phyloP scores from a whole-genome alignment of 2,113 vertebrate species.

The Junco hyemalis region DNA sequence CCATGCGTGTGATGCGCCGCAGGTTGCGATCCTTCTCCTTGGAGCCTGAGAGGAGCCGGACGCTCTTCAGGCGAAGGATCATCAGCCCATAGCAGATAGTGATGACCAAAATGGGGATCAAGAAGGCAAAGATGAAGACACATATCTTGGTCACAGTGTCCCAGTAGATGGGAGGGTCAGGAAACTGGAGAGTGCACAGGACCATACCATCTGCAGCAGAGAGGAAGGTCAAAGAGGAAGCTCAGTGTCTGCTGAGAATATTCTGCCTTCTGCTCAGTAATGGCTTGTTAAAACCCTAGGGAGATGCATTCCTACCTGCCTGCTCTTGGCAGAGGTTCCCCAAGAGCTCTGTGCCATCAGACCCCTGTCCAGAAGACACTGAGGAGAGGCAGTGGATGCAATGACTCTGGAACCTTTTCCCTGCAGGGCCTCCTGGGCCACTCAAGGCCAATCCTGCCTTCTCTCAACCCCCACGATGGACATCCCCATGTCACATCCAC shows the following conservation, averaged over 20 bases:
- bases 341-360: neutral
- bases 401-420: neutral
- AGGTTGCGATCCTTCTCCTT: conserved; percentile 94
- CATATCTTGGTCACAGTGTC: conserved; percentile 93
- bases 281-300: neutral
- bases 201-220: conserved; percentile 75
- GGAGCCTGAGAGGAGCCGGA: conserved; percentile 93
- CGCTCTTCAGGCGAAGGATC: conserved; percentile 92
- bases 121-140: conserved; percentile 94
- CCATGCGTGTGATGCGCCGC: conserved; percentile 95
- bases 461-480: accelerated
- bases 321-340: neutral
- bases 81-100: conserved; percentile 94
- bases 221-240: neutral
- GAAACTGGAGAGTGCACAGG: conserved; percentile 86
- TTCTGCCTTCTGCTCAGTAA: neutral
- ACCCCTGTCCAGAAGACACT: neutral
- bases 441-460: neutral
- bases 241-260: neutral
- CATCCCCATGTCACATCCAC: neutral
- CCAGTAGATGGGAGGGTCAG: conserved; percentile 88
- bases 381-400: neutral
- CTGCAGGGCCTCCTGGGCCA: neutral
- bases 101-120: conserved; percentile 93
- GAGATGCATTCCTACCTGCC: neutral